These are phyloP conservation scores for Cheilosia variabilis DNA, from an alignment of 2,888 invertebrate species.

Conservation along the genomic window DNA sequence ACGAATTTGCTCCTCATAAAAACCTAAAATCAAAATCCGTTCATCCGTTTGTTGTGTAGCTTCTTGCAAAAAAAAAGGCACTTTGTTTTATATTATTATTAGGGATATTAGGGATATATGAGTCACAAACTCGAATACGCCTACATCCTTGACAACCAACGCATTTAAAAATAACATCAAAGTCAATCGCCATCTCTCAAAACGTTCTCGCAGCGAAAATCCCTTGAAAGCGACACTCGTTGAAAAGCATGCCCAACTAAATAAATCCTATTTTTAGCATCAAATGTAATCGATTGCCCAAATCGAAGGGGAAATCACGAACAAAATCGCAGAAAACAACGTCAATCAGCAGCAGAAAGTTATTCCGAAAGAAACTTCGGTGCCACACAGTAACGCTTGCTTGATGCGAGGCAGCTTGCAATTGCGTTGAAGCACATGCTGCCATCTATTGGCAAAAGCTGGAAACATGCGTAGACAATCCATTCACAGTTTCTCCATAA, in stretches of 20 bases:
- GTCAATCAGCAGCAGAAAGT: neutral
- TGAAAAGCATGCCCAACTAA: slow-evolving; percentile 17
- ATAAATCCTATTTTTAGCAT: slow-evolving; percentile 64
- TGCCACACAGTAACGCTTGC: slow-evolving; percentile 1
- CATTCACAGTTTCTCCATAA: slow-evolving; percentile 75
- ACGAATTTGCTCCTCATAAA: too few relatives aligned
- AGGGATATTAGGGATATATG: too few relatives aligned
- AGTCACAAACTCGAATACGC: neutral
- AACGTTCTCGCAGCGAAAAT: slow-evolving; percentile 25
- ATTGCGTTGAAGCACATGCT: slow-evolving; percentile 59
- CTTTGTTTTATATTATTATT: too few relatives aligned
- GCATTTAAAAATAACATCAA: slow-evolving; percentile 27
- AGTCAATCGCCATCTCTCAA: slow-evolving; percentile 5
- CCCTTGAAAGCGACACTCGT: neutral
- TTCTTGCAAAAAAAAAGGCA: too few relatives aligned
- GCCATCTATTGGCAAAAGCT: slow-evolving; percentile 40
- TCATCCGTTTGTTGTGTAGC: too few relatives aligned
- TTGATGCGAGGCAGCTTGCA: slow-evolving; percentile 12
- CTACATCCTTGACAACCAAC: neutral
- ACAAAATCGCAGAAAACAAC: neutral
- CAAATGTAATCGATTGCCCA: slow-evolving; percentile 31
- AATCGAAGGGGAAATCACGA: slow-evolving; percentile 39
- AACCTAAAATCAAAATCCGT: too few relatives aligned
- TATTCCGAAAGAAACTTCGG: neutral
- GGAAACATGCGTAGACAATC: slow-evolving; percentile 76